A percentile compares a stretch with the other conserved stretches of the same genome.
Conservation (phyloP, 2,888 invertebrate species). For the Amblyjoppa fuscipennis region DNA sequence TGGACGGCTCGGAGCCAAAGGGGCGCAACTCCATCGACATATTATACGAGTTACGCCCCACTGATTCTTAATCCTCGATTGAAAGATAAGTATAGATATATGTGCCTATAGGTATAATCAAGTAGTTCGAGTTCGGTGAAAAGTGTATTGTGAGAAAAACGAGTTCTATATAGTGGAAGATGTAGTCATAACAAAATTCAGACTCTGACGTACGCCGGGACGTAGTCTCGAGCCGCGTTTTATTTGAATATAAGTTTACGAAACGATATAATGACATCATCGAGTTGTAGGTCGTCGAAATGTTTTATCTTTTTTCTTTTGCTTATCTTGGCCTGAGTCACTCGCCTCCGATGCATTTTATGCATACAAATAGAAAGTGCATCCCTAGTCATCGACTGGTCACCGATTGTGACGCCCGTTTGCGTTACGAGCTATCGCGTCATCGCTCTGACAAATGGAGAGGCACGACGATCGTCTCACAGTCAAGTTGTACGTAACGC, state of each 20-base stretch:
- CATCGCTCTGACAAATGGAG: slow-evolving; percentile 27
- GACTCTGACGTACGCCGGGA: slow-evolving; percentile 24
- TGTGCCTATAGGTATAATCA: not conserved
- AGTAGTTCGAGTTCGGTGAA: not conserved
- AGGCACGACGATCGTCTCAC: not conserved
- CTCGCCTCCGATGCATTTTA: too few relatives aligned
- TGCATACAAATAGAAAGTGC: not conserved
- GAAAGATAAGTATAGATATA: not conserved
- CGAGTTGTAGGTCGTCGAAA: not conserved
- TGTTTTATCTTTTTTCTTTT: not conserved
- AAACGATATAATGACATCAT: slow-evolving; percentile 39
- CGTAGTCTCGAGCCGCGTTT: not conserved
- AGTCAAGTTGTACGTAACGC: not conserved
- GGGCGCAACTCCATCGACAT: too few relatives aligned
- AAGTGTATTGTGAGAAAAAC: not conserved
- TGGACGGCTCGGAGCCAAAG: too few relatives aligned
- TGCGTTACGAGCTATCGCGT: slow-evolving; percentile 26
- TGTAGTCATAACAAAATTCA: slow-evolving; percentile 13
- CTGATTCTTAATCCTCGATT: too few relatives aligned
- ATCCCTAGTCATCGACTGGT: slow-evolving; percentile 30
- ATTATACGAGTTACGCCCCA: too few relatives aligned
- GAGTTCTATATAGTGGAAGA: not conserved
- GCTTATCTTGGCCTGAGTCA: slow-evolving; percentile 12
- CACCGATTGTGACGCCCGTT: slow-evolving; percentile 27
- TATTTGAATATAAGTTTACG: slow-evolving; percentile 43